Evolutionary conservation across 2,113 vertebrate species (phyloP).

Genomic region (Plecotus auritus): DNA sequence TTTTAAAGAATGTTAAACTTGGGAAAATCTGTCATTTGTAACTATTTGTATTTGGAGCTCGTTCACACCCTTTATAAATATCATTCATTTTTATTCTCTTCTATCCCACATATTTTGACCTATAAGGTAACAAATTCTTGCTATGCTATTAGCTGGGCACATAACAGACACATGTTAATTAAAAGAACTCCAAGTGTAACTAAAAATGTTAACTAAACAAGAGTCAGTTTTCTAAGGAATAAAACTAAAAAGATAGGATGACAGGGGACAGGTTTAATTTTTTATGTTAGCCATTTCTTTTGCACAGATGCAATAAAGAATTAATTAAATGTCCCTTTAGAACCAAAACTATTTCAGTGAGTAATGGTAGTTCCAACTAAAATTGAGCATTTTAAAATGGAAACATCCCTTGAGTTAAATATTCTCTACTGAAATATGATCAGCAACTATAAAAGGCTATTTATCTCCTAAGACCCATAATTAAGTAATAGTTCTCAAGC

Average conservation of each 20-base stretch:
- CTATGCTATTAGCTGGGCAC: neutral
- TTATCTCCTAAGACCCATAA: neutral
- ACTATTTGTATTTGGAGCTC: neutral
- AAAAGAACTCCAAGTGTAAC: neutral
- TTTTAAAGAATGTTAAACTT: neutral
- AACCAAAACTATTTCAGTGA: neutral
- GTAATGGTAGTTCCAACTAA: neutral
- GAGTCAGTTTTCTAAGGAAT: neutral
- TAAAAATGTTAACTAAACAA: neutral
- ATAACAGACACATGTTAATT: neutral
- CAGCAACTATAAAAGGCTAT: neutral
- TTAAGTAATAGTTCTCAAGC: neutral
- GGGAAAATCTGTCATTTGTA: neutral
- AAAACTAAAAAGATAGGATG: neutral
- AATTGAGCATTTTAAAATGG: neutral
- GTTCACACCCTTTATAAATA: neutral
- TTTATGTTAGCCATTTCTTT: slow-evolving; percentile 19
- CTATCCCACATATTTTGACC: neutral
- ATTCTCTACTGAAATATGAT: slow-evolving; percentile 2
- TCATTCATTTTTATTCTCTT: neutral
- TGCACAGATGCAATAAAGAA: neutral
- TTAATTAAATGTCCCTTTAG: slow-evolving; percentile 10
- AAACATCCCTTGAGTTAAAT: neutral
- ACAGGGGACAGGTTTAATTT: neutral
- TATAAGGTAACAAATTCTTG: neutral